Evolutionary conservation across 2,888 invertebrate genomes (phyloP).

Genomic region (Leucania comma): DNA sequence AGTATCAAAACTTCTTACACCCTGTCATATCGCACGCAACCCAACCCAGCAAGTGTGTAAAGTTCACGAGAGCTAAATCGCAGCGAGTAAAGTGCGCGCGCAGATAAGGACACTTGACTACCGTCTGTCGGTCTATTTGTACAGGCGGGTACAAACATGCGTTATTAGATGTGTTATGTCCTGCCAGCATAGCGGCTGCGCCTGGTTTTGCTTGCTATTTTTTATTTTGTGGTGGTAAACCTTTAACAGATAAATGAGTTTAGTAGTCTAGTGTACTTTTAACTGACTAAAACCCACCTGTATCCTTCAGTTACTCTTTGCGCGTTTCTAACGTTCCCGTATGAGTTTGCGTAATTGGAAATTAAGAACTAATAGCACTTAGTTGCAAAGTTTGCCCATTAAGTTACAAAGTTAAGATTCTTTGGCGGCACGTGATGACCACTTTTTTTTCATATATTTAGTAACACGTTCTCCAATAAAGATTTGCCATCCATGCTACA

Average conservation of each 20-base stretch:
- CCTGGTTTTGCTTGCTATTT: background rate
- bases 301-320: no score
- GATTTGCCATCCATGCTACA: no score
- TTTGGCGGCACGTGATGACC: no score
- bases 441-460: no score
- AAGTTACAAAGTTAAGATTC: no score
- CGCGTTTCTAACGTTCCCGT: no score
- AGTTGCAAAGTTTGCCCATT: no score
- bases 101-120: slow-evolving; percentile 66
- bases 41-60: slow-evolving; percentile 50
- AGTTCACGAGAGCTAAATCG: slow-evolving; percentile 61
- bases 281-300: background rate
- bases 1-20: slow-evolving; percentile 47
- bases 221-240: background rate
- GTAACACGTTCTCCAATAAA: no score
- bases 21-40: slow-evolving; percentile 31
- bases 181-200: background rate
- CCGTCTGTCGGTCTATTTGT: slow-evolving; percentile 59
- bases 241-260: no score
- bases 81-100: slow-evolving; percentile 64
- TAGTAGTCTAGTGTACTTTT: no score
- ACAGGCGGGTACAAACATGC: slow-evolving; percentile 45
- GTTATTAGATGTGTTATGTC: slow-evolving; percentile 48
- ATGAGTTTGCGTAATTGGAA: no score
- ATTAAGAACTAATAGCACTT: no score